Percentiles rank a stretch among this genome's conserved stretches.
Evolutionary conservation across 2,113 vertebrate species (phyloP).

Genomic region (Platycercus adscitus): DNA sequence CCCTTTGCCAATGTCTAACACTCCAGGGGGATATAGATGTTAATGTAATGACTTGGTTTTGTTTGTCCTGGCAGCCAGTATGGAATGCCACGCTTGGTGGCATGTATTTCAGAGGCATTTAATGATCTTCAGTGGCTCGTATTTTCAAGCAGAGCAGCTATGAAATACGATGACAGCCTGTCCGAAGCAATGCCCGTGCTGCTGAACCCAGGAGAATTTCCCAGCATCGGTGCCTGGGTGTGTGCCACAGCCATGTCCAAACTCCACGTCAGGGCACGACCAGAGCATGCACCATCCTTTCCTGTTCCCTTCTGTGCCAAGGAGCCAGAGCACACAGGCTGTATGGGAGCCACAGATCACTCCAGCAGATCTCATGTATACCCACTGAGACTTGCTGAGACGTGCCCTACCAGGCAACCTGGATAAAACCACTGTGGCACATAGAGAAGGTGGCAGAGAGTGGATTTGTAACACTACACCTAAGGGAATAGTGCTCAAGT

Average conservation of each 20-base stretch:
- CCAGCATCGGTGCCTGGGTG: not conserved
- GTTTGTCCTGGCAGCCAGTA: slow-evolving; percentile 12
- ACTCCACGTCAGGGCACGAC: not conserved
- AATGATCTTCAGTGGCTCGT: rapidly evolving
- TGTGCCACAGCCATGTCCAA: not conserved
- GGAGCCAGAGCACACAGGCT: rapidly evolving
- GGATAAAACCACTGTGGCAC: rapidly evolving
- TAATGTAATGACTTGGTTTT: not conserved
- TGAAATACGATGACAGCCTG: not conserved
- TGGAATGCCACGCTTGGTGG: not conserved
- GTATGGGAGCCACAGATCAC: not conserved
- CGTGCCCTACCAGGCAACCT: not conserved
- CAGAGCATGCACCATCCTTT: not conserved
- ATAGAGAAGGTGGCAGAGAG: not conserved
- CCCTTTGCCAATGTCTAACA: not conserved
- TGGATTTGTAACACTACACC: not conserved
- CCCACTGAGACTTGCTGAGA: not conserved
- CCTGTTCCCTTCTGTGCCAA: not conserved
- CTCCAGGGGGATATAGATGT: not conserved
- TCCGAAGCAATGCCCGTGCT: rapidly evolving
- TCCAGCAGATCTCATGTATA: not conserved
- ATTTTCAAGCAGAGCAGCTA: not conserved
- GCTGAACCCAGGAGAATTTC: not conserved
- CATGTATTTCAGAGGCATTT: not conserved
- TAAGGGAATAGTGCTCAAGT: not conserved